Base-by-base conservation (phyloP, 2,888 invertebrate species). In the Acanthosepion pharaonis region DNA sequence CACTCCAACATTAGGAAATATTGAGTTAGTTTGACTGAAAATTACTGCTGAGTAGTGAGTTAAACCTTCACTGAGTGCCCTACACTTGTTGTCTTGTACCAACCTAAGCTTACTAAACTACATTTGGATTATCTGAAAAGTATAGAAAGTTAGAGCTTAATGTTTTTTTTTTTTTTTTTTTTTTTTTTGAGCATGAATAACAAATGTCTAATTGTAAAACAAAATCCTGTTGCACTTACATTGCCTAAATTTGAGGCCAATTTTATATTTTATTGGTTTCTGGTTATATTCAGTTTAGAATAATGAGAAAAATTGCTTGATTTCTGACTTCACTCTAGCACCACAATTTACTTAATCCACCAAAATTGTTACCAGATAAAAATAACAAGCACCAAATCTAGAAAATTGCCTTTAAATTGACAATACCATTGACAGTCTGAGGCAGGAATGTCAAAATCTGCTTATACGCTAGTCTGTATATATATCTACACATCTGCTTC, bases 361-460 rank as follows among this genome's bases (percentile, higher is more conserved):
- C 15, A 78, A 78, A 78, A 78, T 78, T 78, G 78, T 78, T 78
- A 28, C 78, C 78, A 78, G 78, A 9, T n/a, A n/a, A 78, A 78
- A n/a, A 15, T 78, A 78, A n/a, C 78, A 15, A 78, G 78, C 78
- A 78, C n/a, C n/a, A 78, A 78, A 78, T 78, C 78, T n/a, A 33
- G n/a, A 78, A 78, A 78, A 78, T 78, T 78, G 11, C n/a, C 78
- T 78, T n/a, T 78, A 78, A 78, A 78, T 78, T 78, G 78, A 78
- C 18, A 78, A 78, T n/a, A 78, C 11, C 18, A 78, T 78, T 15
- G 78, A 78, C 78, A 78, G 78, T 78, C 78, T 78, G n/a, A 33
- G 23, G n/a, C 78, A 78, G n/a, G 9, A n/a, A 78, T 78, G 23
- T 78, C 78, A 78, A 33, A n/a, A 33, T n/a, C n/a, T 78, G 15